Conservation (phyloP, 2,113 vertebrate genomes). For the Lepisosteus osseus region DNA sequence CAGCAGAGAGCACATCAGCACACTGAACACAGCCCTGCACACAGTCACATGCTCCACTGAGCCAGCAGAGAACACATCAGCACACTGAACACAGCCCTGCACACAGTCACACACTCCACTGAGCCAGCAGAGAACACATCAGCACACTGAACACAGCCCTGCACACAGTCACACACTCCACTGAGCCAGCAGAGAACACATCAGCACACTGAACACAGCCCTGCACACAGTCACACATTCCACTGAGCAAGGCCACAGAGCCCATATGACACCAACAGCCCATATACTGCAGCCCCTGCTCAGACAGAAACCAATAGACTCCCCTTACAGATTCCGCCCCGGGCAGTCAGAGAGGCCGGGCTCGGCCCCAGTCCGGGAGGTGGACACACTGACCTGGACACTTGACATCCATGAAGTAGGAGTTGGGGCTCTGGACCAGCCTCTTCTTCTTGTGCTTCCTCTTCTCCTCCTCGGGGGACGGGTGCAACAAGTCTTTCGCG, state of each 20-base stretch:
- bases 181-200: no score
- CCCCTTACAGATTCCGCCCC: no score
- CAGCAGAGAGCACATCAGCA: not conserved
- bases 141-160: no score
- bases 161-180: slow-evolving; percentile 41
- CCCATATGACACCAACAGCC: not conserved
- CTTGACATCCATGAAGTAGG: slow-evolving; percentile 85
- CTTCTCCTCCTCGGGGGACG: slow-evolving; percentile 73
- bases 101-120: no score
- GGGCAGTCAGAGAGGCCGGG: not conserved
- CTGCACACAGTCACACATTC: not conserved
- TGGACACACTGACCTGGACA: slow-evolving; percentile 65
- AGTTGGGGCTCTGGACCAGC: slow-evolving; percentile 81
- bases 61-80: no score
- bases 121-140: no score
- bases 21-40: not conserved
- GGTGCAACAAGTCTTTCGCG: slow-evolving; percentile 76
- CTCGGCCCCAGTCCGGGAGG: not conserved
- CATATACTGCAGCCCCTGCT: not conserved
- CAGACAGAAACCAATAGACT: no score
- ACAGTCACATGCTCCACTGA: slow-evolving; percentile 25
- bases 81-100: no score
- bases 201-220: no score
- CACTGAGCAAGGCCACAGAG: no score
- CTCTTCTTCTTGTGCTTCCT: slow-evolving; percentile 83